These are phyloP conservation scores for Trichoplusia ni DNA, from an alignment of 1,140 invertebrate species.

Conservation along the genomic window DNA sequence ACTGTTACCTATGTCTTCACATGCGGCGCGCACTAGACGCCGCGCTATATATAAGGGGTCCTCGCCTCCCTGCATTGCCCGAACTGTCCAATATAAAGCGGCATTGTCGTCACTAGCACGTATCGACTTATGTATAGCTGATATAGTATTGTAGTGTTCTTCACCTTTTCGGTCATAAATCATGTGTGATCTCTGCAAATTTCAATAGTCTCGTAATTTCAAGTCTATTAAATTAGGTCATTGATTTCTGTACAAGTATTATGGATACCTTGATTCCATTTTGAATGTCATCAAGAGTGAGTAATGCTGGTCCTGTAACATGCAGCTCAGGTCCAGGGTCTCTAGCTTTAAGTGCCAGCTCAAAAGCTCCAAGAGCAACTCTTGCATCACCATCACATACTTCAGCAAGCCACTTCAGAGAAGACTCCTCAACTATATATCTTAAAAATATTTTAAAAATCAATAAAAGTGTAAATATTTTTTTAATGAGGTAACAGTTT, in stretches of 20 bases:
- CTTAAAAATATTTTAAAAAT: slow-evolving; percentile 48
- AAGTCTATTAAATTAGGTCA: background rate
- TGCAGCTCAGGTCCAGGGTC: slow-evolving; percentile 50
- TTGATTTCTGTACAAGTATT: background rate
- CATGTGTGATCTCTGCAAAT: slow-evolving; percentile 77
- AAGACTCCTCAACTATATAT: slow-evolving; percentile 82
- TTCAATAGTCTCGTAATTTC: too few relatives aligned
- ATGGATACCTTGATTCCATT: slow-evolving; percentile 83
- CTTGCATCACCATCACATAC: slow-evolving; percentile 92
- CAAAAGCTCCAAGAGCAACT: slow-evolving; percentile 88
- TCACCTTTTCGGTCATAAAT: slow-evolving; percentile 91
- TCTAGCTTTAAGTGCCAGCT: slow-evolving; percentile 85
- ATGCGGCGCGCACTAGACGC: slow-evolving; percentile 88
- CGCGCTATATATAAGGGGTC: slow-evolving; percentile 92
- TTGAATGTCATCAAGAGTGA: slow-evolving; percentile 85
- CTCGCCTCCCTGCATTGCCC: slow-evolving; percentile 92
- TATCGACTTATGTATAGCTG: slow-evolving; percentile 93
- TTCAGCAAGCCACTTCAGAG: slow-evolving; percentile 87
- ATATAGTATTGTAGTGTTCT: slow-evolving; percentile 92
- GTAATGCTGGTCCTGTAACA: slow-evolving; percentile 54
- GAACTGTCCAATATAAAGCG: slow-evolving; percentile 90
- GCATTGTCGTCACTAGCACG: slow-evolving; percentile 91
- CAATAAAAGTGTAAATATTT: too few relatives aligned
- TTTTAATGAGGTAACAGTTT: too few relatives aligned
- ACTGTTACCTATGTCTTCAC: slow-evolving; percentile 85